Percentiles rank a stretch among this genome's conserved stretches.
Conservation (phyloP, 2,113 vertebrate genomes). For the Baryphthengus martii region DNA sequence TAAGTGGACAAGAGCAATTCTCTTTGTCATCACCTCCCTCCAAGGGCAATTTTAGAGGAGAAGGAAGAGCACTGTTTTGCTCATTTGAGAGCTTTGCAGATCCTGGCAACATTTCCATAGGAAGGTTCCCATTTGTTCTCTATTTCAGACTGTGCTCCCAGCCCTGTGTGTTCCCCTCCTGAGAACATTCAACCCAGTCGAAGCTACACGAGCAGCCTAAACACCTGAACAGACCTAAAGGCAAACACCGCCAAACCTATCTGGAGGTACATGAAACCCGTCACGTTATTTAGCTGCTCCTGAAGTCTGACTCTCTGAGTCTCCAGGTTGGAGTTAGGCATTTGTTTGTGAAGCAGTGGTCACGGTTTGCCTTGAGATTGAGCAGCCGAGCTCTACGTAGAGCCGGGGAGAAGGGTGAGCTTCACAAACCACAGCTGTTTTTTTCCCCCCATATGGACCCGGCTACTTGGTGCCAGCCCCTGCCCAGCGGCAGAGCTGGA, state of each 20-base stretch:
- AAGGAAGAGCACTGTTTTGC: background rate
- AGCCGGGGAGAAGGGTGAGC: background rate
- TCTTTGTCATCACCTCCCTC: background rate
- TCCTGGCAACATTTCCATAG: background rate
- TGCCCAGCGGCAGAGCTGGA: background rate
- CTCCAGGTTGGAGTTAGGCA: background rate
- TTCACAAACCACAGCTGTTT: rapidly evolving
- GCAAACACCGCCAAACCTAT: background rate
- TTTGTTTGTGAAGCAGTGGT: background rate
- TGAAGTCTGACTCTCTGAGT: background rate
- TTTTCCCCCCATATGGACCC: background rate
- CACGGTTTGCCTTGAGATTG: background rate
- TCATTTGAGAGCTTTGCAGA: background rate
- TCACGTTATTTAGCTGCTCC: background rate
- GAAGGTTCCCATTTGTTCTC: background rate
- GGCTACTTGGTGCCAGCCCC: background rate
- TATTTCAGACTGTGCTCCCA: background rate
- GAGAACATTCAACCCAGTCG: background rate
- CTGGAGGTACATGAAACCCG: background rate
- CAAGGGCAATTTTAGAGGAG: background rate
- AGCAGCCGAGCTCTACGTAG: background rate
- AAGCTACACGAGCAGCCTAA: background rate
- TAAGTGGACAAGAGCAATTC: background rate
- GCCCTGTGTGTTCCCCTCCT: background rate
- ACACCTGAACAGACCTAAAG: background rate